These are phyloP conservation scores for Antheraea mylitta DNA, from an alignment of 1,140 invertebrate genomes.

Conservation along the genomic window DNA sequence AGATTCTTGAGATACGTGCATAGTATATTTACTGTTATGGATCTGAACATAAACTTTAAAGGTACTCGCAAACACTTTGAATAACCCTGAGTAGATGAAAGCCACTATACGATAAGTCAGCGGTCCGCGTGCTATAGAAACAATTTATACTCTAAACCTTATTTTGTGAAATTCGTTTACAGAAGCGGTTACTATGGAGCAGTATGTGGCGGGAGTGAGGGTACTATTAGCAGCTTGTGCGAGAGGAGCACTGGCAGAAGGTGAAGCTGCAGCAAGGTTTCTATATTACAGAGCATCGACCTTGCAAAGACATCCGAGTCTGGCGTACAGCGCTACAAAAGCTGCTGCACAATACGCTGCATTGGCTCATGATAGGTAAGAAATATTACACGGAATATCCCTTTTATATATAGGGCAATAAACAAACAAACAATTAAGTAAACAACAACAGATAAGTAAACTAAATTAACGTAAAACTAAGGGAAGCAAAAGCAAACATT, in stretches of 20 bases:
- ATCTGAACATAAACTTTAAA: no score
- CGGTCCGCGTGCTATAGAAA: neutral
- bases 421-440: no score
- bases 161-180: slow-evolving; percentile 4
- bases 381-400: no score
- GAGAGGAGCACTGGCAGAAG: slow-evolving; percentile 79
- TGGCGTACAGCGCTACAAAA: slow-evolving; percentile 80
- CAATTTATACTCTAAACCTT: neutral
- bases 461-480: no score
- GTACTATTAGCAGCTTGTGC: slow-evolving; percentile 62
- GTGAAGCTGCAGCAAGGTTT: slow-evolving; percentile 82
- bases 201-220: slow-evolving; percentile 64
- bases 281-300: slow-evolving; percentile 82
- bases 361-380: slow-evolving; percentile 78
- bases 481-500: no score
- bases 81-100: no score
- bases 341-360: slow-evolving; percentile 79
- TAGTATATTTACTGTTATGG: no score
- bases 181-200: slow-evolving; percentile 71
- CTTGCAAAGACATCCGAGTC: slow-evolving; percentile 80
- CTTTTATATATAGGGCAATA: no score
- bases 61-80: no score
- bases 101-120: no score
- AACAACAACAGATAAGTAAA: no score
- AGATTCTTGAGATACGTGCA: no score